Conservation (phyloP, 2,888 invertebrate species). For the Melanostoma scalare region DNA sequence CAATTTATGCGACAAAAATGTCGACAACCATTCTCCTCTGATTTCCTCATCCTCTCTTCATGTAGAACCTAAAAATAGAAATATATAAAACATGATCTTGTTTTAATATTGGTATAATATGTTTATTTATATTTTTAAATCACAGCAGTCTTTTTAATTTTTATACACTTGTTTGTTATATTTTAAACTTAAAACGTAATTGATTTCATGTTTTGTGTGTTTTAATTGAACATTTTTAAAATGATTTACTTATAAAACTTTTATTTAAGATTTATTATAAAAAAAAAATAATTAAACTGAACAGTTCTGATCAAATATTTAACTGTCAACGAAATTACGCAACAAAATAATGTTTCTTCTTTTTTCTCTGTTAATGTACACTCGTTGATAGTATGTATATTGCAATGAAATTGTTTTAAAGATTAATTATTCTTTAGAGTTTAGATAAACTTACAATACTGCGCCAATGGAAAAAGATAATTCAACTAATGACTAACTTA, state of each 20-base stretch:
- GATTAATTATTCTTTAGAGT: neutral
- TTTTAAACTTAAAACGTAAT: conserved; percentile 57
- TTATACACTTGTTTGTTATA: conserved; percentile 47
- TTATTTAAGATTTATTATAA: conserved; percentile 5
- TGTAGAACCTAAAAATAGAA: conserved; percentile 1
- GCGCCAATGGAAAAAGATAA: conserved; percentile 53
- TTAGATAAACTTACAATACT: conserved; percentile 38
- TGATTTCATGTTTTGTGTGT: conserved; percentile 46
- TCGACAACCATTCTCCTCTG: too few species aligned
- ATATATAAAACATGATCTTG: conserved; percentile 7
- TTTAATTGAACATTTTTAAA: conserved; percentile 44
- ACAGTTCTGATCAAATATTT: conserved; percentile 11
- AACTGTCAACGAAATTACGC: conserved; percentile 13
- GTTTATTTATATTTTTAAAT: conserved; percentile 79
- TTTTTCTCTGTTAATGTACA: conserved; percentile 34
- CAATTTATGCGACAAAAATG: too few species aligned
- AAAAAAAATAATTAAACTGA: conserved; percentile 31
- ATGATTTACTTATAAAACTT: conserved; percentile 23
- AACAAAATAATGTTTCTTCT: conserved; percentile 11
- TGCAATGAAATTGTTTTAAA: conserved; percentile 38
- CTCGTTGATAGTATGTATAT: conserved; percentile 61
- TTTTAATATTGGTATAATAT: conserved; percentile 69
- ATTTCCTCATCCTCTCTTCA: neutral
- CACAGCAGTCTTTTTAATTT: conserved; percentile 81
- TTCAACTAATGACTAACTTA: conserved; percentile 33